phyloP scores from a whole-genome alignment of 2,113 vertebrate genomes.

The Oxygymnocypris stewartii region DNA sequence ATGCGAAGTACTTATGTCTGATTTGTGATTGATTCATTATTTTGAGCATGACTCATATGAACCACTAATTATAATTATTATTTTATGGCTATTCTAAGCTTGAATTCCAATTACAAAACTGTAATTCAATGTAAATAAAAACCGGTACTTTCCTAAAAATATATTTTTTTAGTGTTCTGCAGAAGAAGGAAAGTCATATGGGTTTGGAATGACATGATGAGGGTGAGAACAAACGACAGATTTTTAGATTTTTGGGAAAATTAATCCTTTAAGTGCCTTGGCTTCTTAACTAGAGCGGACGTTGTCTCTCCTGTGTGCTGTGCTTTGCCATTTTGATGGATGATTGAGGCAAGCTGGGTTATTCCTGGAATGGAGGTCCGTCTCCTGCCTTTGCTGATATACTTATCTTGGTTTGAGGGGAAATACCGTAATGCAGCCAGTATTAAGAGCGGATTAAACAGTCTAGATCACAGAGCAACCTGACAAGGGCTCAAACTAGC shows the following conservation, averaged over 20 bases:
- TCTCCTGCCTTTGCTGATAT: constrained; percentile 70
- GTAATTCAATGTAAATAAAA: background rate
- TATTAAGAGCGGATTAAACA: constrained; percentile 68
- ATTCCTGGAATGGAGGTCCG: constrained; percentile 66
- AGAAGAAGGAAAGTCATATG: background rate
- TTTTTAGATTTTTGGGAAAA: background rate
- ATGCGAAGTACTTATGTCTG: background rate
- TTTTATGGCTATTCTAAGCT: background rate
- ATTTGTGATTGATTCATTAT: background rate
- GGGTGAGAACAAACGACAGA: background rate
- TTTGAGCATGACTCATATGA: background rate
- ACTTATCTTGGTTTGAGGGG: constrained; percentile 69
- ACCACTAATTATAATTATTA: background rate
- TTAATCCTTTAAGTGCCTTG: constrained; percentile 33
- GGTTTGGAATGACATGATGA: background rate
- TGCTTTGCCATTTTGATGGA: constrained; percentile 75
- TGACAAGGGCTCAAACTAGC: constrained; percentile 54
- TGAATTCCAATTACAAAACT: background rate
- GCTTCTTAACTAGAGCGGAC: constrained; percentile 44
- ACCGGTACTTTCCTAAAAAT: background rate
- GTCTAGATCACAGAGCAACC: constrained; percentile 58
- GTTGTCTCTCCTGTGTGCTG: constrained; percentile 61
- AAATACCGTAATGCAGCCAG: constrained; percentile 58
- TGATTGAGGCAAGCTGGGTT: constrained; percentile 70
- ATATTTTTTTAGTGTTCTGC: background rate